Evolutionary conservation across 2,113 vertebrate genomes (phyloP).

Genomic region (Marmota flaviventris): DNA sequence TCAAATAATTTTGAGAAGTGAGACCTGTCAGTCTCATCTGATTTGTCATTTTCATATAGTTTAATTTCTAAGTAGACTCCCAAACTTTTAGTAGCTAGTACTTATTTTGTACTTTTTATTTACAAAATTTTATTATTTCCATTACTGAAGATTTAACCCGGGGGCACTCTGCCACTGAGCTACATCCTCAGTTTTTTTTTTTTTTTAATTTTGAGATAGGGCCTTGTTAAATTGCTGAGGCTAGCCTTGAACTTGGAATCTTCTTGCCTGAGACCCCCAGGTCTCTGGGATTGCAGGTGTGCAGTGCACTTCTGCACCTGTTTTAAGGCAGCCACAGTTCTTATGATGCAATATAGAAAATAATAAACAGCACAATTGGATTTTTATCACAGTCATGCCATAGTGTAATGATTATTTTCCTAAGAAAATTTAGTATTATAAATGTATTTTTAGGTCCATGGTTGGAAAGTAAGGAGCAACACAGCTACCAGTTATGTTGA

Average conservation of each 20-base stretch:
- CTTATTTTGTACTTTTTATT: background rate
- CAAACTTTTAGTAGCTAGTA: background rate
- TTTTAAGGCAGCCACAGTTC: background rate
- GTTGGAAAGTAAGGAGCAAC: constrained; percentile 79
- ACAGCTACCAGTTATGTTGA: constrained; percentile 85
- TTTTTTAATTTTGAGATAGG: no score
- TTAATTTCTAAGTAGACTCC: constrained; percentile 4
- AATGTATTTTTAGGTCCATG: constrained; percentile 79
- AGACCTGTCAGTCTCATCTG: background rate
- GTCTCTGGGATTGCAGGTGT: no score
- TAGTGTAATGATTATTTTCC: background rate
- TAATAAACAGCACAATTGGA: background rate
- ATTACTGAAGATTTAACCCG: no score
- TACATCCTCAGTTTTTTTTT: no score
- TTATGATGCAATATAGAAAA: background rate
- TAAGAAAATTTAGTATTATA: background rate
- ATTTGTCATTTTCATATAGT: background rate
- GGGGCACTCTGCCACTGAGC: no score
- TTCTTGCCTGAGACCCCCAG: no score
- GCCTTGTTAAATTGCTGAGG: no score
- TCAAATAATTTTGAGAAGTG: background rate
- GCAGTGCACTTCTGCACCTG: no score
- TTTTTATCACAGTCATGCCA: background rate
- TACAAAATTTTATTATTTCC: no score
- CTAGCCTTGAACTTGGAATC: no score